Conservation (phyloP, 2,888 invertebrate genomes). For the Acronicta aceris region DNA sequence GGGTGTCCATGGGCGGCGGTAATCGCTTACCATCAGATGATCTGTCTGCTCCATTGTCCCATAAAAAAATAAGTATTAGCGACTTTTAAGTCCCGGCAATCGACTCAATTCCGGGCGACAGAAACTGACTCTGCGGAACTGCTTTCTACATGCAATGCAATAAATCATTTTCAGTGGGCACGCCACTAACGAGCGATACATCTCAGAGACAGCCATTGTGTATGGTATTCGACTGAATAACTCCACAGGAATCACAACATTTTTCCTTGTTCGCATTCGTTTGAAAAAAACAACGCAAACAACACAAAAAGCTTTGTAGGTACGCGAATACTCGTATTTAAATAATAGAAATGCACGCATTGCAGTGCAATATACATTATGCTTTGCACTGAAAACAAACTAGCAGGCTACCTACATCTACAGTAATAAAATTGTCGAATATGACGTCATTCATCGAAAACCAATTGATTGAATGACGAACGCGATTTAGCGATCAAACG, state of each 20-base stretch:
- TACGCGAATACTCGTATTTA: slow-evolving; percentile 9
- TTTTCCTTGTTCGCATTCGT: slow-evolving; percentile 34
- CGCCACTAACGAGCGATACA: slow-evolving; percentile 57
- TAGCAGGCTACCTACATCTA: too few relatives aligned
- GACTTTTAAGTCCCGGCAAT: too few relatives aligned
- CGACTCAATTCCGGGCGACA: too few relatives aligned
- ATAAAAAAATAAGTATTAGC: too few relatives aligned
- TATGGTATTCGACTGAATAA: slow-evolving; percentile 48
- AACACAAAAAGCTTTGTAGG: neutral
- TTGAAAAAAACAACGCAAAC: slow-evolving; percentile 15
- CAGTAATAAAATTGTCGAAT: slow-evolving; percentile 2
- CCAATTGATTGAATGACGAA: slow-evolving; percentile 13
- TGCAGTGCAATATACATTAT: neutral
- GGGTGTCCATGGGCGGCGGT: too few relatives aligned
- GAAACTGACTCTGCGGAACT: neutral
- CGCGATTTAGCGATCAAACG: slow-evolving; percentile 8
- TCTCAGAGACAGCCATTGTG: slow-evolving; percentile 49
- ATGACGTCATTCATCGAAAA: neutral
- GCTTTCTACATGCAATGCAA: slow-evolving; percentile 26
- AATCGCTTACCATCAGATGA: too few relatives aligned
- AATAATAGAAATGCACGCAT: slow-evolving; percentile 10
- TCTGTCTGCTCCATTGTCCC: too few relatives aligned
- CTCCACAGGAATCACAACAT: slow-evolving; percentile 20
- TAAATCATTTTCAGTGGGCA: slow-evolving; percentile 55
- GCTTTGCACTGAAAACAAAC: neutral